These are phyloP conservation scores for Myotis findleyi DNA, from an alignment of 2,797 vertebrate genomes.

Conservation along the genomic window DNA sequence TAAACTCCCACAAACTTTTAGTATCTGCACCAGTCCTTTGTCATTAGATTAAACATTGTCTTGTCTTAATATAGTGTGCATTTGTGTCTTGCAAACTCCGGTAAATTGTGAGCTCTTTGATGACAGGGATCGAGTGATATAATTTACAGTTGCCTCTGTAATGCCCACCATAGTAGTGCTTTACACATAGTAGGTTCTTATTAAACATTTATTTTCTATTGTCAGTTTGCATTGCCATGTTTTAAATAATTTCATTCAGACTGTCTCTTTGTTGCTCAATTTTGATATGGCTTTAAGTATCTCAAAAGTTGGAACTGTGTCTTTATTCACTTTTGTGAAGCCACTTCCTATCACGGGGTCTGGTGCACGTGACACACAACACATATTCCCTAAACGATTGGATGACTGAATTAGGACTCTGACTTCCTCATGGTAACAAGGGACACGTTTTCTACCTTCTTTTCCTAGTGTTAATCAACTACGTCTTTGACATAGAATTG, in stretches of 20 bases:
- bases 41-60: not conserved
- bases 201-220: constrained; percentile 35
- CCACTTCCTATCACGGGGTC: not conserved
- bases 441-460: not conserved
- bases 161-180: not conserved
- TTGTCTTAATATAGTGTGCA: not conserved
- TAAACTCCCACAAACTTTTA: not conserved
- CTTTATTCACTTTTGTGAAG: not conserved
- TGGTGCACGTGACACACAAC: not conserved
- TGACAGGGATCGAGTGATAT: not conserved
- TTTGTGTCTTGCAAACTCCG: not conserved
- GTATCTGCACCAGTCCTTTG: not conserved
- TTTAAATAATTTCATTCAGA: not conserved
- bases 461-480: constrained; percentile 52
- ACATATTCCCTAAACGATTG: not conserved
- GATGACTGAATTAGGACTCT: not conserved
- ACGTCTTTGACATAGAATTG: constrained; percentile 27
- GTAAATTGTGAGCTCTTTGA: not conserved
- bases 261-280: not conserved
- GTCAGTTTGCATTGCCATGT: not conserved
- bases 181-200: not conserved
- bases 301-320: not conserved
- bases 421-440: not conserved
- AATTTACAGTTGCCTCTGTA: not conserved
- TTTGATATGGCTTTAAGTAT: not conserved